phyloP scores from a whole-genome alignment of 2,797 vertebrate genomes.

The Tapera naevia region DNA sequence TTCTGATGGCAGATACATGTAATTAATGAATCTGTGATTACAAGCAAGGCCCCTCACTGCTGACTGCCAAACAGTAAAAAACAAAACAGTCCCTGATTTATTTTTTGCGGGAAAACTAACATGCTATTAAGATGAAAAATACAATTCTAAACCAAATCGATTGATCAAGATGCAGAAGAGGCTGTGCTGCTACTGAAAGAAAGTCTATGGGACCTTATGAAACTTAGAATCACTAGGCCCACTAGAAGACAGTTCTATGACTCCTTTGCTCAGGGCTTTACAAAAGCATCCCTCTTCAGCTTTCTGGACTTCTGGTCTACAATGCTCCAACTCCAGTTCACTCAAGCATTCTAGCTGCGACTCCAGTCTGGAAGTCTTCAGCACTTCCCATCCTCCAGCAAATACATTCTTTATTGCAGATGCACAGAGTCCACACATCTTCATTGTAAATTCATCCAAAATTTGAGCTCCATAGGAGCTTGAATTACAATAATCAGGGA shows the following conservation, averaged over 20 bases:
- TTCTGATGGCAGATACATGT: neutral
- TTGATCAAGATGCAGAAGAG: neutral
- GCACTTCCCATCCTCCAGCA: neutral
- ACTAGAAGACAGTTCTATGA: neutral
- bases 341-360: neutral
- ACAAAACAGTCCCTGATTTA: neutral
- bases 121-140: neutral
- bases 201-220: neutral
- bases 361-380: neutral
- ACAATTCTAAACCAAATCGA: neutral
- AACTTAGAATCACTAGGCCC: neutral
- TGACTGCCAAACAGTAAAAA: neutral
- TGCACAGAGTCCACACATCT: neutral
- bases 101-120: neutral
- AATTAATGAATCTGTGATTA: neutral
- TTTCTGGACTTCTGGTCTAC: neutral
- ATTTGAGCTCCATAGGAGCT: neutral
- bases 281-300: neutral
- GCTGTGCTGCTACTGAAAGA: neutral
- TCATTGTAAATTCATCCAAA: slow-evolving; percentile 2
- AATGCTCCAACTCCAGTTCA: neutral
- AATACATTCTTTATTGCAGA: neutral
- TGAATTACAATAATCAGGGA: neutral
- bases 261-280: neutral
- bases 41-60: neutral